phyloP scores from a whole-genome alignment of 2,797 vertebrate genomes.

The Melanotaenia pygmaea region DNA sequence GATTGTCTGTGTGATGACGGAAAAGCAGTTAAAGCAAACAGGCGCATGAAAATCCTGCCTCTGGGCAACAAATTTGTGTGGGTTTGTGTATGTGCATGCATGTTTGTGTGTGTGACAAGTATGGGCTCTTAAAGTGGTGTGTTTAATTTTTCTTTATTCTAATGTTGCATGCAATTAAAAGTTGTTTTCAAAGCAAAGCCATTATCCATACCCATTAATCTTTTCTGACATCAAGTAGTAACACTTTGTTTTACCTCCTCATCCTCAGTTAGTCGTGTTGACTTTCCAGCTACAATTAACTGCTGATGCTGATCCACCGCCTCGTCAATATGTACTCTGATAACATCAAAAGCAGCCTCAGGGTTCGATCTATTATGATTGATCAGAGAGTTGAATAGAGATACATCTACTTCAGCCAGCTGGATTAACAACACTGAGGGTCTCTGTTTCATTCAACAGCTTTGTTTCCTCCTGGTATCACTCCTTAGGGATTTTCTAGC shows the following conservation, averaged over 20 bases:
- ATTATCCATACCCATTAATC: constrained; percentile 12
- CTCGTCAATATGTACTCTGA: constrained; percentile 71
- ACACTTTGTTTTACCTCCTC: constrained; percentile 20
- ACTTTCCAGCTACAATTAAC: constrained; percentile 40
- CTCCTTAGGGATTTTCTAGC: neutral
- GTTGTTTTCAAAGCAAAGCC: constrained; percentile 27
- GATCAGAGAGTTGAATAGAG: constrained; percentile 67
- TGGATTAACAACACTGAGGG: constrained; percentile 1
- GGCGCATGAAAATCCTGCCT: constrained; percentile 57
- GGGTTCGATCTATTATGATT: constrained; percentile 67
- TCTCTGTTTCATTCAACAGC: neutral
- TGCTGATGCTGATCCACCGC: constrained; percentile 56
- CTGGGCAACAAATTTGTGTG: constrained; percentile 38
- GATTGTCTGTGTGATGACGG: constrained; percentile 60
- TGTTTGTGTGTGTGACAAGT: neutral
- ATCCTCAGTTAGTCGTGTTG: constrained; percentile 42
- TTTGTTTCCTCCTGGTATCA: constrained; percentile 3
- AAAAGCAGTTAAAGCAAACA: constrained; percentile 54
- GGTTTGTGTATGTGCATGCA: neutral
- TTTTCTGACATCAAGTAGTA: constrained; percentile 1
- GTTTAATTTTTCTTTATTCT: constrained; percentile 26
- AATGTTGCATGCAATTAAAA: constrained; percentile 22
- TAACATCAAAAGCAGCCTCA: constrained; percentile 58
- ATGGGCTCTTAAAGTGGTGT: constrained; percentile 22
- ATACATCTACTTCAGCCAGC: constrained; percentile 39